Evolutionary conservation across 2,113 vertebrate genomes (phyloP).

Genomic region (Herpailurus yagouaroundi): DNA sequence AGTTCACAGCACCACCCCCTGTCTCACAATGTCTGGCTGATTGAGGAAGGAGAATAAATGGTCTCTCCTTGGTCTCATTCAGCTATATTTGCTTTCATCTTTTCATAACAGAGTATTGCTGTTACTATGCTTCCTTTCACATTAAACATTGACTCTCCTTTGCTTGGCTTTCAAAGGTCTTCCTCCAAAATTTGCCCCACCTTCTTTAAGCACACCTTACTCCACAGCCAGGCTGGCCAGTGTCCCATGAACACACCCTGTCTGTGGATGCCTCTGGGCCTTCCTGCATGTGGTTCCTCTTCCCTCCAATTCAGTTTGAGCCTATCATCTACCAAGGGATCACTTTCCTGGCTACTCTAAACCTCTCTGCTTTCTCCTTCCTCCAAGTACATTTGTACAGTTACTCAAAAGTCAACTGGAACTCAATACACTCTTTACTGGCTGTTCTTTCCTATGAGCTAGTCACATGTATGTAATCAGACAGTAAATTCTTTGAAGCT

Average conservation of each 20-base stretch:
- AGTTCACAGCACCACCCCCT: neutral
- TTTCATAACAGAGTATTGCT: neutral
- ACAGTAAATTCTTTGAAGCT: neutral
- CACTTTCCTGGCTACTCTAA: neutral
- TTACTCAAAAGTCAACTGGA: neutral
- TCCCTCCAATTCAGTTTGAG: neutral
- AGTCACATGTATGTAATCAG: neutral
- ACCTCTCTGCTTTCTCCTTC: neutral
- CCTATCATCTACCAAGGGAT: neutral
- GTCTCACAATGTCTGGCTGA: neutral
- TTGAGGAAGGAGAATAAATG: neutral
- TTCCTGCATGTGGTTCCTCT: neutral
- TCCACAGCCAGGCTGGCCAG: neutral
- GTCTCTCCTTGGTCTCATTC: neutral
- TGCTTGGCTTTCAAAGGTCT: constrained; percentile 42
- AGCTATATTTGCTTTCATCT: neutral
- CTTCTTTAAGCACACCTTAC: constrained; percentile 1
- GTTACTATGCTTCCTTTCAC: neutral
- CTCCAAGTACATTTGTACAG: neutral
- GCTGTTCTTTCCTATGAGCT: neutral
- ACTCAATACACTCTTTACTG: neutral
- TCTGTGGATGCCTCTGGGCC: neutral
- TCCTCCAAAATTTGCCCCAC: neutral
- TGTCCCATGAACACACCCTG: neutral
- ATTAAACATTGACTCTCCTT: neutral